phyloP scores from a whole-genome alignment of 2,888 invertebrate genomes.

The Bhutanitis thaidina region DNA sequence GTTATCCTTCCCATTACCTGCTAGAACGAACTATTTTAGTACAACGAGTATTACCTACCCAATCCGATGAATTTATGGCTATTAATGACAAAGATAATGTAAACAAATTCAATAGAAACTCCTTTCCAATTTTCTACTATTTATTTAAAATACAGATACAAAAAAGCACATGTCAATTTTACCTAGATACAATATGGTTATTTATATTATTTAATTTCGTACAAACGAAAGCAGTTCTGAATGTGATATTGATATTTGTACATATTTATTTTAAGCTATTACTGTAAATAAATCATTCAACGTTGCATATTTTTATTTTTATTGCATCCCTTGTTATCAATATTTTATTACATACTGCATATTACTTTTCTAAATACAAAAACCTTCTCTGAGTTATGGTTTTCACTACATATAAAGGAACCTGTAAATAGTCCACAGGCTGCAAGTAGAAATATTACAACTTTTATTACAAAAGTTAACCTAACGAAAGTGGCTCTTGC shows the following conservation, averaged over 20 bases:
- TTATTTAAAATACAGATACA: background rate
- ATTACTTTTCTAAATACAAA: too few species aligned
- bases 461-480: too few species aligned
- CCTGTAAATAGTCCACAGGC: too few species aligned
- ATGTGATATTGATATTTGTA: slow-evolving; percentile 32
- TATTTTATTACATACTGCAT: too few species aligned
- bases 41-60: slow-evolving; percentile 1
- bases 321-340: background rate
- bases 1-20: background rate
- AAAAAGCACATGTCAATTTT: background rate
- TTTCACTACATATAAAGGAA: too few species aligned
- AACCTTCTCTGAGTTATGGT: too few species aligned
- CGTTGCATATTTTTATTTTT: slow-evolving; percentile 1
- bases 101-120: too few species aligned
- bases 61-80: background rate
- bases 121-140: background rate
- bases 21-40: background rate
- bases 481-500: too few species aligned
- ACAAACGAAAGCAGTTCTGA: slow-evolving; percentile 26
- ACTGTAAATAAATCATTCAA: slow-evolving; percentile 18
- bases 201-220: background rate
- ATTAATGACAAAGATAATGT: too few species aligned
- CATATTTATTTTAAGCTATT: slow-evolving; percentile 26
- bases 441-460: too few species aligned
- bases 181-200: background rate